A percentile compares a stretch with the other conserved stretches of the same genome.
Conservation (phyloP, 1,140 invertebrate genomes). For the Ips typographus region DNA sequence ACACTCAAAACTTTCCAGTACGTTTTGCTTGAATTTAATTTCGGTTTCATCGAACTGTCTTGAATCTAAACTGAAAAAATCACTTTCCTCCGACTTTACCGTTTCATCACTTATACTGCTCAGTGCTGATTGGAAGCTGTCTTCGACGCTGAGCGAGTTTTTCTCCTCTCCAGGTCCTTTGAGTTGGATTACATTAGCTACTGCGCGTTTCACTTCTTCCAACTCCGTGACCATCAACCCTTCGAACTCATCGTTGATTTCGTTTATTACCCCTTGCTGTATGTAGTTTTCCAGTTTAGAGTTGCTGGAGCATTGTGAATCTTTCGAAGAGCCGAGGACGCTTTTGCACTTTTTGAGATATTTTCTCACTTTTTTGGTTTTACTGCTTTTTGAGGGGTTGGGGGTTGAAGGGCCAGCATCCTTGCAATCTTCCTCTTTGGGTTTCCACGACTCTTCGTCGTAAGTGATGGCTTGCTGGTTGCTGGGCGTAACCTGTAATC, state of each 20-base stretch:
- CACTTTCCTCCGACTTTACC: constrained; percentile 26
- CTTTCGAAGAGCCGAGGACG: constrained; percentile 45
- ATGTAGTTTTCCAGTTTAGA: constrained; percentile 34
- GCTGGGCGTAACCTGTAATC: constrained; percentile 51
- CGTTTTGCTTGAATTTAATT: constrained; percentile 17
- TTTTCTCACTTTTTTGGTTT: constrained; percentile 55
- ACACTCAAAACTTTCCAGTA: constrained; percentile 10
- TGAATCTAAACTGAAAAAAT: constrained; percentile 24
- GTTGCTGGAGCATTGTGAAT: constrained; percentile 39
- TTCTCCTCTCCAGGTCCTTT: constrained; percentile 21
- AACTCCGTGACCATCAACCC: constrained; percentile 26
- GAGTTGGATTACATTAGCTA: constrained; percentile 44
- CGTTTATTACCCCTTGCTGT: constrained; percentile 43
- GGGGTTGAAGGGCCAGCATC: constrained; percentile 21
- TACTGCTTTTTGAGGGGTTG: constrained; percentile 46
- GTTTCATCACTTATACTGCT: constrained; percentile 20
- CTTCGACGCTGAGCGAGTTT: constrained; percentile 16
- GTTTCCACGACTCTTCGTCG: constrained; percentile 50
- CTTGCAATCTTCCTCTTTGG: constrained; percentile 38
- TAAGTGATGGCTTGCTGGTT: constrained; percentile 45
- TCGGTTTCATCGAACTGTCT: constrained; percentile 20
- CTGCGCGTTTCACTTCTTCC: constrained; percentile 27
- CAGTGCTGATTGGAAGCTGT: constrained; percentile 30
- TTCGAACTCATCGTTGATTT: constrained; percentile 44
- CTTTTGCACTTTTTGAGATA: constrained; percentile 57